phyloP scores from a whole-genome alignment of 2,888 invertebrate genomes.

The Watsonalla binaria region DNA sequence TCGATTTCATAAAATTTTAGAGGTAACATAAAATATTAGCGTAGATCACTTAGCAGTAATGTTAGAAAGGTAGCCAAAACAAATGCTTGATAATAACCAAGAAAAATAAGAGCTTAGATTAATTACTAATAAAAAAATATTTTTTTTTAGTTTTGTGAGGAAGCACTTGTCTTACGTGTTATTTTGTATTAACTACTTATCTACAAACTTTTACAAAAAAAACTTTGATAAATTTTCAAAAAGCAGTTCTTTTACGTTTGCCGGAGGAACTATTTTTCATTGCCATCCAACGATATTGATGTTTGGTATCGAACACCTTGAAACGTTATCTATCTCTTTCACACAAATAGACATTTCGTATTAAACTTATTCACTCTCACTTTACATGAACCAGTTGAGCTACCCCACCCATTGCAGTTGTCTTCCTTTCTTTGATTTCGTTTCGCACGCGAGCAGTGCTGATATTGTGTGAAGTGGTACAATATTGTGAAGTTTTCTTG shows the following conservation, averaged over 20 bases:
- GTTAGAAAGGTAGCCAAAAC: too few species aligned
- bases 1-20: too few species aligned
- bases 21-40: too few species aligned
- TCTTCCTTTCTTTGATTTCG: constrained; percentile 40
- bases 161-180: too few species aligned
- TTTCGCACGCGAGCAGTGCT: constrained; percentile 40
- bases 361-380: constrained; percentile 31
- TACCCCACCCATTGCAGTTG: constrained; percentile 46
- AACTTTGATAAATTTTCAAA: not conserved
- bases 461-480: constrained; percentile 18
- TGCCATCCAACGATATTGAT: constrained; percentile 9
- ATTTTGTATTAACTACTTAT: too few species aligned
- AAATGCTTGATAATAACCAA: too few species aligned
- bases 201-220: not conserved
- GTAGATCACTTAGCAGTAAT: too few species aligned
- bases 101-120: too few species aligned
- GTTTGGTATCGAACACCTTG: constrained; percentile 38
- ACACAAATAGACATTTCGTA: constrained; percentile 11
- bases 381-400: constrained; percentile 17
- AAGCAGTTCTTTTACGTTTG: too few species aligned
- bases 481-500: constrained; percentile 7
- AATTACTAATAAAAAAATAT: too few species aligned
- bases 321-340: constrained; percentile 44
- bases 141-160: too few species aligned
- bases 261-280: constrained; percentile 6